These are phyloP conservation scores for Chascanopsetta lugubris DNA, from an alignment of 2,113 vertebrate species.

Conservation along the genomic window DNA sequence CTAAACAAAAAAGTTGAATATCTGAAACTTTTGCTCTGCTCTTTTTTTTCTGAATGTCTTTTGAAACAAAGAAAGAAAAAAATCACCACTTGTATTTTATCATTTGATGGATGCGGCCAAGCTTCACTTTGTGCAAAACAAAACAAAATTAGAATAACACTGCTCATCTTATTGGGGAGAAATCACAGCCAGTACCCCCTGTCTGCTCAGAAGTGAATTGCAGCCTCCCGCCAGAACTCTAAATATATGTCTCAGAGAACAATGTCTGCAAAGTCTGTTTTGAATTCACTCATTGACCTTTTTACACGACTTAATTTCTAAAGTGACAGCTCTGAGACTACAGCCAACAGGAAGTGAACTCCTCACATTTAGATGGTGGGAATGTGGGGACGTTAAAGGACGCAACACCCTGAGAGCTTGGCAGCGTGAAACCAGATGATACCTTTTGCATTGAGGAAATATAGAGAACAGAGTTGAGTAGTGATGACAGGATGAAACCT, in stretches of 20 bases:
- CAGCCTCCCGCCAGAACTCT: slow-evolving; percentile 4
- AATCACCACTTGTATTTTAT: not conserved
- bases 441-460: slow-evolving; percentile 1
- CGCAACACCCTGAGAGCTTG: slow-evolving; percentile 68
- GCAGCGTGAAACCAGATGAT: slow-evolving; percentile 32
- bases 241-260: slow-evolving; percentile 29
- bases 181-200: slow-evolving; percentile 8
- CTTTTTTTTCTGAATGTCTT: slow-evolving; percentile 26
- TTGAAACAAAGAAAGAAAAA: slow-evolving; percentile 49
- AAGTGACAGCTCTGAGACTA: slow-evolving; percentile 43
- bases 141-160: slow-evolving; percentile 16
- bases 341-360: slow-evolving; percentile 26
- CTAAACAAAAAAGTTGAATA: slow-evolving; percentile 38
- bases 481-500: slow-evolving; percentile 9
- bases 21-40: slow-evolving; percentile 42
- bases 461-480: not conserved
- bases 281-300: slow-evolving; percentile 20
- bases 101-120: slow-evolving; percentile 15
- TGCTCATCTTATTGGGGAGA: slow-evolving; percentile 43
- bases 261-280: slow-evolving; percentile 25
- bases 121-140: slow-evolving; percentile 70
- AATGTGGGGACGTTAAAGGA: slow-evolving; percentile 7
- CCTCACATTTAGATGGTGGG: slow-evolving; percentile 18
- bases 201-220: slow-evolving; percentile 23
- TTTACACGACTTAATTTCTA: slow-evolving; percentile 53